Base-by-base conservation (phyloP, 2,797 vertebrate species). In the Knipowitschia caucasica region DNA sequence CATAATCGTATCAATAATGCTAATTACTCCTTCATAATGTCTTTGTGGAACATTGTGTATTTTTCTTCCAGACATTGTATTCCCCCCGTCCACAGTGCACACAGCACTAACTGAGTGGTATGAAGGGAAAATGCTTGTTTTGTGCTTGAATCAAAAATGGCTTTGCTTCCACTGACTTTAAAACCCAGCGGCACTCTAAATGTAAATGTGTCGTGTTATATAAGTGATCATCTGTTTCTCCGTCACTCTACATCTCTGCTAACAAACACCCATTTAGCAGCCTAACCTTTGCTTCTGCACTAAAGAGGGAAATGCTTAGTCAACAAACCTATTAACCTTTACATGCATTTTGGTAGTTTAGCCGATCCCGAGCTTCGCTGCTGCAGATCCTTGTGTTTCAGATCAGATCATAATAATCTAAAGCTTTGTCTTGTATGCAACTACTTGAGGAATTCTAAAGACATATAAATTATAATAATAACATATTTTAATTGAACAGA, bases 41-140 rank as follows among this genome's bases (percentile, higher is more conserved):
- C n/a, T n/a, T n/a, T n/a, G n/a, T n/a, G n/a, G n/a, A n/a, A n/a
- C n/a, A n/a, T n/a, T n/a, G n/a, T n/a, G n/a, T n/a, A n/a, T n/a
- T n/a, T n/a, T n/a, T n/a, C n/a, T n/a, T n/a, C n/a, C n/a, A n/a
- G n/a, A n/a, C n/a, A n/a, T n/a, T n/a, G n/a, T n/a, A n/a, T n/a
- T n/a, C 51, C 56, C 21, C 11, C 50, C 26, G 57, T 27, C 63
- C 59, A 56, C 35, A 1, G 52, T 17, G 9, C 17, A 7, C 46
- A 31, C 31, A 31, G 55, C 58, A 53, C 24, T 50, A 64, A 56
- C 44, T 74, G 77, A 67, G 74, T 43, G 38, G 55, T 68, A n/a
- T 79, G 76, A 84, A 84, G 79, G 71, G 71, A 83, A 88, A 82
- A 80, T 39, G 61, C 66, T 63, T 78, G 81, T 85, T 81, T 77